Percentiles rank a stretch among this genome's conserved stretches.
phyloP scores from a whole-genome alignment of 2,113 vertebrate genomes.

The Panthera tigris region DNA sequence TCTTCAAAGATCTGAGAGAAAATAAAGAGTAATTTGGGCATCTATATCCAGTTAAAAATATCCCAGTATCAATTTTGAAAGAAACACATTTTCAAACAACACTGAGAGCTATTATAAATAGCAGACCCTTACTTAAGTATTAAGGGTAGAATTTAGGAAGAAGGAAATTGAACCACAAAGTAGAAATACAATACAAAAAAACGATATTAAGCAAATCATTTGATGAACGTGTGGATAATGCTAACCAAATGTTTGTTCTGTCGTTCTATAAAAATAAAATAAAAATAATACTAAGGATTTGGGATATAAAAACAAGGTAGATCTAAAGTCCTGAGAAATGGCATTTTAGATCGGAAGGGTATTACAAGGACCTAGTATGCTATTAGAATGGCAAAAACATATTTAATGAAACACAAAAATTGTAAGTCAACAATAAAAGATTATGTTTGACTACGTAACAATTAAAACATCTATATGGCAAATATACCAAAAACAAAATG shows the following conservation, averaged over 20 bases:
- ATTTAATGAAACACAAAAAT: slow-evolving; percentile 18
- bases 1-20: not conserved
- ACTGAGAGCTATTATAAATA: not conserved
- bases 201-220: not conserved
- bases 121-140: not conserved
- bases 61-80: not conserved
- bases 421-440: not conserved
- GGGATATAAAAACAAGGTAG: not conserved
- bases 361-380: not conserved
- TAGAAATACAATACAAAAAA: not conserved
- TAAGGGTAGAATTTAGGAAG: not conserved
- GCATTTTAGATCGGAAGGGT: not conserved
- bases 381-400: not conserved
- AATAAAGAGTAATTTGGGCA: not conserved
- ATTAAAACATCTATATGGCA: not conserved
- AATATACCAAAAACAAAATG: not conserved
- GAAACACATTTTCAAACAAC: not conserved
- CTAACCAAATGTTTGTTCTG: not conserved
- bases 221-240: not conserved
- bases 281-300: not conserved
- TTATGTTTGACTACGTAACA: not conserved
- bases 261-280: not conserved
- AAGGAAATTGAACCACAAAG: slow-evolving; percentile 7
- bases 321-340: not conserved
- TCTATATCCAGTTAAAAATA: not conserved